A percentile compares a stretch with the other conserved stretches of the same genome.
These are phyloP conservation scores for Varanus komodoensis DNA, from an alignment of 2,113 vertebrate genomes.

Conservation along the genomic window DNA sequence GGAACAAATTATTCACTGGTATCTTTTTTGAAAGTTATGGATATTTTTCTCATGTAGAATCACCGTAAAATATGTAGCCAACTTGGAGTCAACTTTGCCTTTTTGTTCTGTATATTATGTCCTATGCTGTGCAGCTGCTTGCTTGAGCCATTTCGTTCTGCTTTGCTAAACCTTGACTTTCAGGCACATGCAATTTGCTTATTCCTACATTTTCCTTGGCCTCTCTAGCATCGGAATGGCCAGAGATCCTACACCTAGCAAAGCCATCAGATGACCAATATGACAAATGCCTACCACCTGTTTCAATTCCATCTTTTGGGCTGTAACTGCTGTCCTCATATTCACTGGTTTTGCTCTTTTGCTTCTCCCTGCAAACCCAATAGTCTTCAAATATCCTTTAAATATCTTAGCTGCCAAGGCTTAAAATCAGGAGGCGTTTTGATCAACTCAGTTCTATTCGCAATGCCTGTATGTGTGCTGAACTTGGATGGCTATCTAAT, in stretches of 20 bases:
- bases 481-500: too few relatives aligned
- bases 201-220: not conserved
- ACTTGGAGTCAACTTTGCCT: not conserved
- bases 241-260: not conserved
- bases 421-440: too few relatives aligned
- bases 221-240: not conserved
- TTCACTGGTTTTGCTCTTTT: not conserved
- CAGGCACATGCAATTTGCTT: not conserved
- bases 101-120: not conserved
- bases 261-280: not conserved
- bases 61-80: accelerated
- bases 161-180: not conserved
- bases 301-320: not conserved
- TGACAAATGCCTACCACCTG: not conserved
- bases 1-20: not conserved
- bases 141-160: not conserved
- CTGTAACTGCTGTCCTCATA: too few relatives aligned
- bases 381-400: not conserved
- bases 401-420: not conserved
- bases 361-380: not conserved
- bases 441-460: too few relatives aligned
- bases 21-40: accelerated
- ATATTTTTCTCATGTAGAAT: accelerated
- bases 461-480: too few relatives aligned
- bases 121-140: not conserved